Evolutionary conservation across 2,888 invertebrate genomes (phyloP).

Genomic region (Tiliacea aurago): DNA sequence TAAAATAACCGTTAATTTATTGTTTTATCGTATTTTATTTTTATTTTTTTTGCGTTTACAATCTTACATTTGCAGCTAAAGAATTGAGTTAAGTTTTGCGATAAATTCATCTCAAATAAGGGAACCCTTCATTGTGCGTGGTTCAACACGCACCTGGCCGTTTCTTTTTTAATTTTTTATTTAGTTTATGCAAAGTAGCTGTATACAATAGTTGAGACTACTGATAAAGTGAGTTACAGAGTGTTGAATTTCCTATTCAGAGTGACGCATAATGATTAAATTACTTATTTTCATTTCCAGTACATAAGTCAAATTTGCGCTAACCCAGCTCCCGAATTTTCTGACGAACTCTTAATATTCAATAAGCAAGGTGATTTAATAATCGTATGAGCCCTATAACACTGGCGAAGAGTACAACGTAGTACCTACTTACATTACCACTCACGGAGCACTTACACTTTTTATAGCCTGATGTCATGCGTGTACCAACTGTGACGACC

Average conservation of each 20-base stretch:
- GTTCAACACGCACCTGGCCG: too few species aligned
- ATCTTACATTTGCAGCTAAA: too few species aligned
- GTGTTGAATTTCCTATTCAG: neutral
- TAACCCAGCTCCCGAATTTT: slow-evolving; percentile 5
- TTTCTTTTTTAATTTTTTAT: neutral
- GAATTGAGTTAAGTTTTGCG: too few species aligned
- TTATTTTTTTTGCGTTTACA: too few species aligned
- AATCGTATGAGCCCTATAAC: slow-evolving; percentile 31
- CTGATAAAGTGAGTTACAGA: neutral
- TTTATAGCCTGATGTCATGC: slow-evolving; percentile 55
- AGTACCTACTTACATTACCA: slow-evolving; percentile 28
- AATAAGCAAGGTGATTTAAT: slow-evolving; percentile 42
- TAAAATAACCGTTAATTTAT: too few species aligned
- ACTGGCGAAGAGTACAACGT: slow-evolving; percentile 37
- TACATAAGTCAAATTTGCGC: slow-evolving; percentile 2
- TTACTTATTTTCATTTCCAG: slow-evolving; percentile 30
- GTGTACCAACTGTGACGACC: slow-evolving; percentile 59
- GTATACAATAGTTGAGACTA: too few species aligned
- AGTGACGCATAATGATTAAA: neutral
- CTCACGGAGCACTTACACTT: slow-evolving; percentile 62
- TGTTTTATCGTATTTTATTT: too few species aligned
- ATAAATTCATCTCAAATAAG: too few species aligned
- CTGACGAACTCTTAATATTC: slow-evolving; percentile 32
- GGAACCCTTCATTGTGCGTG: too few species aligned
- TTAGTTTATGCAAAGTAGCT: too few species aligned